phyloP scores from a whole-genome alignment of 1,140 invertebrate genomes.

The Platorchestia sp. region DNA sequence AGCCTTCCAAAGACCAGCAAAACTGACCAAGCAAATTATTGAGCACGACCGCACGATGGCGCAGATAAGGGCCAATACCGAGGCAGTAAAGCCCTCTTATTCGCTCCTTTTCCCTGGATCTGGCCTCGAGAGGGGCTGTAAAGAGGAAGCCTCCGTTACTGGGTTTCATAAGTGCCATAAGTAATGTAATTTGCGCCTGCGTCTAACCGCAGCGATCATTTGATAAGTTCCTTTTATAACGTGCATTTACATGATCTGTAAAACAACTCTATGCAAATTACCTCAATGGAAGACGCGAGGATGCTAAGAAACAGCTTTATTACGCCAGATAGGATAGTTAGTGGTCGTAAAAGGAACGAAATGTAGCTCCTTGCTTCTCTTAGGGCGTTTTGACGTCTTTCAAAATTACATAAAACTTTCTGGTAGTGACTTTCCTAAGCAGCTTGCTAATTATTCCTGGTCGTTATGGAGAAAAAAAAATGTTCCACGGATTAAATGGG shows the following conservation, averaged over 20 bases:
- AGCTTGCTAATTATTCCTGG: background rate
- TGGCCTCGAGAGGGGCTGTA: background rate
- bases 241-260: background rate
- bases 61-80: background rate
- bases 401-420: background rate
- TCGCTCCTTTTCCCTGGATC: background rate
- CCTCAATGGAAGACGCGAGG: background rate
- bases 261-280: background rate
- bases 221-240: background rate
- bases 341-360: background rate
- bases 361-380: background rate
- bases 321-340: background rate
- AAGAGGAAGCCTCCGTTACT: background rate
- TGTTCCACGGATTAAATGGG: background rate
- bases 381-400: background rate
- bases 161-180: background rate
- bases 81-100: background rate
- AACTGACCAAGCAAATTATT: background rate
- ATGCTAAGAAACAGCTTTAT: background rate
- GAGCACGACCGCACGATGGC: background rate
- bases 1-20: slow-evolving; percentile 6
- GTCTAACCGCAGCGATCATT: background rate
- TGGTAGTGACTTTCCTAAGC: background rate
- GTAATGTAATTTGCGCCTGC: background rate
- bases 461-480: background rate